phyloP scores from a whole-genome alignment of 1,140 invertebrate species.

The Pogonus chalceus region DNA sequence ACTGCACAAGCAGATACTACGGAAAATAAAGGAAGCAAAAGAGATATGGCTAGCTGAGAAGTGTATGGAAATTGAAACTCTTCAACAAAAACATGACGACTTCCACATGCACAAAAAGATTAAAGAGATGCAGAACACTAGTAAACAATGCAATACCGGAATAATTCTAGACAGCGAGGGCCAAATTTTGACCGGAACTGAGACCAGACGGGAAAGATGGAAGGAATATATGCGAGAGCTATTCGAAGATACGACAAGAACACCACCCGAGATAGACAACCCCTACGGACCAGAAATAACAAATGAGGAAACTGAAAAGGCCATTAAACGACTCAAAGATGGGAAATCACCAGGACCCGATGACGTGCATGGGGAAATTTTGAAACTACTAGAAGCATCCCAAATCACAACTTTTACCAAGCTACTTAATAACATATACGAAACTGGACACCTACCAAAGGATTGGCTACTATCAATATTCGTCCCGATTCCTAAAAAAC shows the following conservation, averaged over 20 bases:
- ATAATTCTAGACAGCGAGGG: slow-evolving; percentile 10
- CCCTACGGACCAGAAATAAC: slow-evolving; percentile 15
- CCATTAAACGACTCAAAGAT: slow-evolving; percentile 10
- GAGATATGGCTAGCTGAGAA: not conserved
- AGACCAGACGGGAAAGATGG: slow-evolving; percentile 13
- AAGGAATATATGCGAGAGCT: slow-evolving; percentile 16
- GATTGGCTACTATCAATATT: slow-evolving; percentile 19
- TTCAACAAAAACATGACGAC: slow-evolving; percentile 3
- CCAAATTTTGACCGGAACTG: slow-evolving; percentile 12
- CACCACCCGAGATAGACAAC: slow-evolving; percentile 8
- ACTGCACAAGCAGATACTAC: slow-evolving; percentile 7
- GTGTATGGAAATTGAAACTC: slow-evolving; percentile 3
- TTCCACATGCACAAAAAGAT: slow-evolving; percentile 5
- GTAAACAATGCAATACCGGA: slow-evolving; percentile 8
- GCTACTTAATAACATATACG: slow-evolving; percentile 18
- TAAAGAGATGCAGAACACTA: slow-evolving; percentile 8
- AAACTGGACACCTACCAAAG: slow-evolving; percentile 17
- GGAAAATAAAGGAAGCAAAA: slow-evolving; percentile 11
- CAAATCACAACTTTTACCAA: not conserved
- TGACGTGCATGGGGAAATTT: slow-evolving; percentile 16
- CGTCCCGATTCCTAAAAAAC: slow-evolving; percentile 19
- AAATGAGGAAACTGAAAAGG: slow-evolving; percentile 13
- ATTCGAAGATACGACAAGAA: slow-evolving; percentile 11
- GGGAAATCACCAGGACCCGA: slow-evolving; percentile 19
- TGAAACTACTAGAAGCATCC: slow-evolving; percentile 16